These are phyloP conservation scores for Spinus olivaceus DNA, from an alignment of 2,797 vertebrate genomes.

Conservation along the genomic window DNA sequence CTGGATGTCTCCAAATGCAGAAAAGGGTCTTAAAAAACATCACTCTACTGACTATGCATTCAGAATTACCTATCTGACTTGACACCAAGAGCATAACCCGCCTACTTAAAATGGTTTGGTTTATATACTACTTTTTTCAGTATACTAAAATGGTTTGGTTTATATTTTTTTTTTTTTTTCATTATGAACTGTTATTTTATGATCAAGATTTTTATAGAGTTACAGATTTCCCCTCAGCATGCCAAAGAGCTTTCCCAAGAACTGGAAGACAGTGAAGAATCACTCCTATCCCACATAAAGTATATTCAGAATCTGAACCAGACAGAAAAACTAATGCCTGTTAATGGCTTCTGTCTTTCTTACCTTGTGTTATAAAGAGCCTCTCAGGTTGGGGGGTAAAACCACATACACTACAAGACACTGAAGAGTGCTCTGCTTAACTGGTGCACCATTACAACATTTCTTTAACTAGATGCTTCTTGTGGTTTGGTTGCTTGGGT, in stretches of 20 bases:
- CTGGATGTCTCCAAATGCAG: neutral
- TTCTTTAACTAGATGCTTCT: neutral
- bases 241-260: neutral
- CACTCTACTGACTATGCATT: neutral
- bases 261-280: neutral
- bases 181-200: neutral
- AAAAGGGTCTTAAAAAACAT: neutral
- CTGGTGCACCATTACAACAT: neutral
- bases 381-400: neutral
- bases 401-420: neutral
- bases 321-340: neutral
- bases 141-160: neutral
- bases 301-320: neutral
- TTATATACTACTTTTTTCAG: neutral
- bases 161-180: neutral
- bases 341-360: neutral
- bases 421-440: neutral
- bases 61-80: neutral
- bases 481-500: neutral
- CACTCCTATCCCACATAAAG: neutral
- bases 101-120: neutral
- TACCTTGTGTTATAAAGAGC: neutral
- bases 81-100: neutral
- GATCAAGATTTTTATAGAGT: neutral
- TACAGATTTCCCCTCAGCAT: neutral